Percentiles rank a stretch among this genome's conserved stretches.
Conservation (phyloP, 2,888 invertebrate species). For the Trissoscelio sp. region DNA sequence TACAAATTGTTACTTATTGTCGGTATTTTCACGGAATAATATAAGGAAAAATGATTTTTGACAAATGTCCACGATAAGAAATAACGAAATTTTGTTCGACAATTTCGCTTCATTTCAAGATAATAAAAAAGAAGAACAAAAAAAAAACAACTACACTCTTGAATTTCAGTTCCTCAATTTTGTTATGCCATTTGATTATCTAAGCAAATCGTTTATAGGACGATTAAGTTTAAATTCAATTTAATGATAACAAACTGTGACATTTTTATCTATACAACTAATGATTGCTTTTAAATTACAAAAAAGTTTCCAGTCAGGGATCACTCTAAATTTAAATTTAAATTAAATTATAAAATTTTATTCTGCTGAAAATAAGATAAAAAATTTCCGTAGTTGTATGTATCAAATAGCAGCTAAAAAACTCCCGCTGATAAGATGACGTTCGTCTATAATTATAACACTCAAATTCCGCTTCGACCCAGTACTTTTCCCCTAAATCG, state of each 20-base stretch:
- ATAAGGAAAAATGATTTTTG: constrained; percentile 7
- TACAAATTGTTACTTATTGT: constrained; percentile 33
- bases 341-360: too few relatives aligned
- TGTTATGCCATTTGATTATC: too few relatives aligned
- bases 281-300: not conserved
- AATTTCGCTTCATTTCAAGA: not conserved
- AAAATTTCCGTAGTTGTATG: too few relatives aligned
- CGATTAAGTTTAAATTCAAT: not conserved
- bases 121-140: not conserved
- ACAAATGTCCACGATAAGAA: not conserved
- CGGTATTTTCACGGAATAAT: constrained; percentile 27
- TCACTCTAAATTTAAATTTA: too few relatives aligned
- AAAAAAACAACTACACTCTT: too few relatives aligned
- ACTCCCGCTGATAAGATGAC: not conserved
- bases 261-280: too few relatives aligned
- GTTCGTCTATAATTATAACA: not conserved
- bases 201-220: too few relatives aligned
- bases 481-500: constrained; percentile 25
- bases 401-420: too few relatives aligned
- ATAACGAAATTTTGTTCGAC: not conserved
- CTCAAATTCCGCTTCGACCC: constrained; percentile 5
- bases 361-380: too few relatives aligned
- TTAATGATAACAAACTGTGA: not conserved
- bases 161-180: too few relatives aligned
- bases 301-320: not conserved